These are phyloP conservation scores for Nephrotoma guestfalica DNA, from an alignment of 2,888 invertebrate species.

Conservation along the genomic window DNA sequence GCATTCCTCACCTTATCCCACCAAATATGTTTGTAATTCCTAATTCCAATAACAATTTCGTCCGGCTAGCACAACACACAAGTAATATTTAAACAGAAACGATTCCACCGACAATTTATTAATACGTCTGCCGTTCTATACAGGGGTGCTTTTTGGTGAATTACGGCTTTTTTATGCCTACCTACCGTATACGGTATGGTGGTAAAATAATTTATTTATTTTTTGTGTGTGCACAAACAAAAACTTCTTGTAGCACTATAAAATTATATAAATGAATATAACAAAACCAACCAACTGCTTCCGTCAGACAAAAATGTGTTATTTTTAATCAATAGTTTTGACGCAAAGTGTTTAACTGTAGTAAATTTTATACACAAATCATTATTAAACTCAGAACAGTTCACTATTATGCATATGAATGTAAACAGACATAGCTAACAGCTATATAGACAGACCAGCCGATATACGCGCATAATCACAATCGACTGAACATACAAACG, in stretches of 20 bases:
- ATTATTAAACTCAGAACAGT: not conserved
- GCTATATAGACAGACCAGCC: not conserved
- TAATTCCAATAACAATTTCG: no score
- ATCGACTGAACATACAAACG: not conserved
- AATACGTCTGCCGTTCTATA: no score
- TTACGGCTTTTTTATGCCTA: no score
- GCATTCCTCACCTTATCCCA: no score
- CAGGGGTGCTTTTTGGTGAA: no score
- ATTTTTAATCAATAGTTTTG: not conserved
- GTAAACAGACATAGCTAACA: not conserved
- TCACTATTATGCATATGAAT: not conserved
- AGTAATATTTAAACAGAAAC: no score
- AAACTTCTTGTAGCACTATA: not conserved
- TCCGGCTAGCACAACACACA: no score
- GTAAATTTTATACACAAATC: not conserved
- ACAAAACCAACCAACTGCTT: not conserved
- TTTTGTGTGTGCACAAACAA: no score
- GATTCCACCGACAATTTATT: no score
- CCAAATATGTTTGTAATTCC: no score
- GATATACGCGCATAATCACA: not conserved
- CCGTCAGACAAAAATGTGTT: not conserved
- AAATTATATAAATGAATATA: not conserved
- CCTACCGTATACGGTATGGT: no score
- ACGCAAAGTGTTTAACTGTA: not conserved
- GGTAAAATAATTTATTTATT: no score